Conservation (phyloP, 2,888 invertebrate species). For the Eustalomyia histrio region DNA sequence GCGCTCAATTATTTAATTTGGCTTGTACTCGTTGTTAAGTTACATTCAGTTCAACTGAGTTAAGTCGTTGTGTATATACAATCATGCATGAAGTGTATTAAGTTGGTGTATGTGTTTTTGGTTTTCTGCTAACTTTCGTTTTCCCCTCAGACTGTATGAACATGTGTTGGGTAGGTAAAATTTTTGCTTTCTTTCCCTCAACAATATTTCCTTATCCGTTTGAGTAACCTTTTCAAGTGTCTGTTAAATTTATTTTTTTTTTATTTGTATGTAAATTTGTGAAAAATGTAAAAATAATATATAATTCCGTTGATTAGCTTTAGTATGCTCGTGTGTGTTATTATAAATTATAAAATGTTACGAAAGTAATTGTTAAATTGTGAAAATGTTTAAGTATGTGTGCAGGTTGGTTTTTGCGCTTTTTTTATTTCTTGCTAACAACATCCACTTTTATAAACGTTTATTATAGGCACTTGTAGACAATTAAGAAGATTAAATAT, state of each 20-base stretch:
- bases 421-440: neutral
- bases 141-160: constrained; percentile 21
- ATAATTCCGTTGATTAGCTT: constrained; percentile 31
- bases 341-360: constrained; percentile 10
- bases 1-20: constrained; percentile 65
- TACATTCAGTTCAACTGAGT: constrained; percentile 37
- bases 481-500: constrained; percentile 37
- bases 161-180: neutral
- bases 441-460: neutral
- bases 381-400: neutral
- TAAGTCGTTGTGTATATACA: neutral
- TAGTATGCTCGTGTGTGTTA: constrained; percentile 14
- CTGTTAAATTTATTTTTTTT: neutral
- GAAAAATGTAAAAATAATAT: constrained; percentile 15
- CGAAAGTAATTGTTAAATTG: constrained; percentile 19
- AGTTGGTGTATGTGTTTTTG: neutral
- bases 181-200: neutral
- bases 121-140: constrained; percentile 38
- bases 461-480: constrained; percentile 28
- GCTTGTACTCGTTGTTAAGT: constrained; percentile 33
- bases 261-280: constrained; percentile 22
- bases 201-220: constrained; percentile 3
- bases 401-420: neutral
- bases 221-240: constrained; percentile 10
- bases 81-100: neutral